Conservation (phyloP, 2,113 vertebrate species). For the Chrysemys picta region DNA sequence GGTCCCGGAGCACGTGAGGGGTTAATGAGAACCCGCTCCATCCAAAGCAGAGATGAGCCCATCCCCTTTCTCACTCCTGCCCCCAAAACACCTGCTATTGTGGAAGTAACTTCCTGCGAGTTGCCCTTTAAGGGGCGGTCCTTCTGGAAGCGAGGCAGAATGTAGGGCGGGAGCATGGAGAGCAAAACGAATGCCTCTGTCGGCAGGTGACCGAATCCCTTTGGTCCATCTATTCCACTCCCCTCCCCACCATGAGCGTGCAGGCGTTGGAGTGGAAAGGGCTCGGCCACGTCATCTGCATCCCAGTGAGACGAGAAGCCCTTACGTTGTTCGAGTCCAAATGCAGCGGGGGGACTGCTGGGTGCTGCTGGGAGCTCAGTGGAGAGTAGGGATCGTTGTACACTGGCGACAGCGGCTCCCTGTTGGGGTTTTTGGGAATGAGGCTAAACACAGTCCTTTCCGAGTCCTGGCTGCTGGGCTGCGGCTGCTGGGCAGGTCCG, state of each 20-base stretch:
- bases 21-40: neutral
- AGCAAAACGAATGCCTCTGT: accelerated
- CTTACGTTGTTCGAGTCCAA: conserved; percentile 71
- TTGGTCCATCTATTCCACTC: neutral
- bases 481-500: conserved; percentile 52
- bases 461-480: neutral
- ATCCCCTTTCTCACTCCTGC: accelerated
- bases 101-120: neutral
- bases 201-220: neutral
- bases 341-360: neutral
- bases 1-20: too few relatives aligned
- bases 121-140: accelerated
- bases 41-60: neutral
- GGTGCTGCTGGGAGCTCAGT: neutral
- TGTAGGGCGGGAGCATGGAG: neutral
- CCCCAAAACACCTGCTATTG: neutral
- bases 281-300: accelerated
- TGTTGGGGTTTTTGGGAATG: neutral
- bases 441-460: conserved; percentile 35
- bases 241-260: neutral
- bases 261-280: neutral
- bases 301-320: neutral
- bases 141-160: neutral
- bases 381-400: conserved; percentile 84
- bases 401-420: conserved; percentile 68